phyloP scores from a whole-genome alignment of 2,113 vertebrate species.

The Notarius lentiginosus region DNA sequence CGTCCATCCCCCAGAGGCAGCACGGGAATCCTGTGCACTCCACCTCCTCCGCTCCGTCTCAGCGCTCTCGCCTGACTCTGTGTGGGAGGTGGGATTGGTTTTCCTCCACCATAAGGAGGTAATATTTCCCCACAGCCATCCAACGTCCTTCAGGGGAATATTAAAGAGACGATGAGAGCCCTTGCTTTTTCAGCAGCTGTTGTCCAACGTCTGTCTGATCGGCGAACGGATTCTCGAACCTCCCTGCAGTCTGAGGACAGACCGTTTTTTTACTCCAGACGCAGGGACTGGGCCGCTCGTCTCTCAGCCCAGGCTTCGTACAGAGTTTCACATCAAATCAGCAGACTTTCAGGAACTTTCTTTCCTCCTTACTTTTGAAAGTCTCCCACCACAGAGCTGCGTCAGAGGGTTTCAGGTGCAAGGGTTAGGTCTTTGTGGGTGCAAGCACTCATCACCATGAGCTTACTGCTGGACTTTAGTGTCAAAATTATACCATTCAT shows the following conservation, averaged over 20 bases:
- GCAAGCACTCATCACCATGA: neutral
- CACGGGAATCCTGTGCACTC: constrained; percentile 46
- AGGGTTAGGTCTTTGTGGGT: constrained; percentile 5
- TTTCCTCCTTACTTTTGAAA: neutral
- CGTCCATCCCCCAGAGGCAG: constrained; percentile 40
- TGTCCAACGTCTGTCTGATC: neutral
- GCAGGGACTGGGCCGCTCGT: too few species aligned
- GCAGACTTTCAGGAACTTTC: too few species aligned
- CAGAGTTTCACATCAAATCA: neutral
- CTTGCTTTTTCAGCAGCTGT: neutral
- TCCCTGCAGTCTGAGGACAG: neutral
- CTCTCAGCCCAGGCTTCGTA: neutral
- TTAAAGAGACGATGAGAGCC: neutral
- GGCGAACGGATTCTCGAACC: neutral
- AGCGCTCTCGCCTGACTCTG: neutral
- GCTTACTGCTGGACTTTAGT: neutral
- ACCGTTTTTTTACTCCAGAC: neutral
- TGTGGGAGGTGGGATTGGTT: neutral
- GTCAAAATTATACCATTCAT: neutral
- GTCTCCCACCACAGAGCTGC: neutral
- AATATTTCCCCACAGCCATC: neutral
- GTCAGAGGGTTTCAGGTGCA: constrained; percentile 1
- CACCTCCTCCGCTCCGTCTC: neutral
- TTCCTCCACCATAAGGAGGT: neutral
- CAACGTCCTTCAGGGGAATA: neutral